Evolutionary conservation across 2,113 vertebrate species (phyloP).

Genomic region (Aplodontia rufa): DNA sequence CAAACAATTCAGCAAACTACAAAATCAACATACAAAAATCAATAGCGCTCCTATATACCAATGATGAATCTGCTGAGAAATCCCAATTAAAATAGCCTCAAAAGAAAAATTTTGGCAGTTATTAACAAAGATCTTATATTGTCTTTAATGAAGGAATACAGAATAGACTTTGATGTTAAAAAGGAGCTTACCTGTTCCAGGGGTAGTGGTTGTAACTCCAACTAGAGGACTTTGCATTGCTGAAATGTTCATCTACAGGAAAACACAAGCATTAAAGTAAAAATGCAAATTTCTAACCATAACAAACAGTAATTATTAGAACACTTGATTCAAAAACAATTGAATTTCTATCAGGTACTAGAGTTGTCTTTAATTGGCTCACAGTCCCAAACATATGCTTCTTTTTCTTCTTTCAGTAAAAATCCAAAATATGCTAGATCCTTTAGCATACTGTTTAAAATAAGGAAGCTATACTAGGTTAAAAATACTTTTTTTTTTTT

Average conservation of each 20-base stretch:
- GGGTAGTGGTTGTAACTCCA: slow-evolving; percentile 85
- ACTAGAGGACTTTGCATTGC: slow-evolving; percentile 88
- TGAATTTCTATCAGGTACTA: not conserved
- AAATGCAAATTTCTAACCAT: not conserved
- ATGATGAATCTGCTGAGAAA: too few relatives aligned
- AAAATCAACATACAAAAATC: too few relatives aligned
- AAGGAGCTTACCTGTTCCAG: slow-evolving; percentile 87
- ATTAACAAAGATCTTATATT: not conserved
- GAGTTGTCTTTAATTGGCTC: not conserved
- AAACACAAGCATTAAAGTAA: slow-evolving; percentile 32
- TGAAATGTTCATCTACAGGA: slow-evolving; percentile 86
- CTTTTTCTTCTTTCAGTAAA: not conserved
- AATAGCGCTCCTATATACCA: too few relatives aligned
- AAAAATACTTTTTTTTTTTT: too few relatives aligned
- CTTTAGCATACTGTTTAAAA: not conserved
- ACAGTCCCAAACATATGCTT: not conserved
- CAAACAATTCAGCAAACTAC: too few relatives aligned
- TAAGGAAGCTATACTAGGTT: not conserved
- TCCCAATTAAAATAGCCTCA: not conserved
- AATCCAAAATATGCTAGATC: not conserved
- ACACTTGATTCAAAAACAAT: not conserved
- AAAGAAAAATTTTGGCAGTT: not conserved
- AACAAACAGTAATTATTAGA: not conserved
- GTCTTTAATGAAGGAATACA: not conserved
- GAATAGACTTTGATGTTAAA: not conserved